A percentile compares a stretch with the other conserved stretches of the same genome.
These are phyloP conservation scores for Ranitomeya imitator DNA, from an alignment of 2,113 vertebrate genomes.

Conservation along the genomic window DNA sequence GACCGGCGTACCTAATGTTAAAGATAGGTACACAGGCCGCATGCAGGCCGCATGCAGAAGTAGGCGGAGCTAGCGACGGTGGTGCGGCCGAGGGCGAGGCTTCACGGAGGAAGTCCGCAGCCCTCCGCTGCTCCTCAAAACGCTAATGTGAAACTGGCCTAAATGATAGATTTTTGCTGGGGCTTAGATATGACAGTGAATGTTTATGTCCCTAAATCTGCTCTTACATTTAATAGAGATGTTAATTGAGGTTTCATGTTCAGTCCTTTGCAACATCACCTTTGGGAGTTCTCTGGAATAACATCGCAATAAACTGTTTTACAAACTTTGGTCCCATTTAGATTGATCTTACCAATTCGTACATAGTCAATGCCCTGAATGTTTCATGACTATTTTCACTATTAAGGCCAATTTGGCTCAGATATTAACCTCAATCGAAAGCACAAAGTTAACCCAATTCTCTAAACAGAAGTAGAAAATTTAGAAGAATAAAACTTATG, in stretches of 20 bases:
- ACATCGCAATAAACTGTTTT: conserved; percentile 18
- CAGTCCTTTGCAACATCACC: conserved; percentile 1
- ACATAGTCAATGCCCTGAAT: background rate
- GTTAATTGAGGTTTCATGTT: conserved; percentile 51
- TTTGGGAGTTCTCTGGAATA: background rate
- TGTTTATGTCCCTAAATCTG: conserved; percentile 23
- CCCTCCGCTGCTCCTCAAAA: no score
- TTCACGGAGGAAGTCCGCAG: no score
- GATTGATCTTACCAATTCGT: conserved; percentile 3
- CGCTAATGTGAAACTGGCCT: no score
- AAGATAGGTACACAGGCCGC: no score
- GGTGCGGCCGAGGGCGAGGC: no score
- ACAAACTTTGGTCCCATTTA: conserved; percentile 16
- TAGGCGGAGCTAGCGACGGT: no score
- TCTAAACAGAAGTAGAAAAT: background rate
- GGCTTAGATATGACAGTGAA: conserved; percentile 20
- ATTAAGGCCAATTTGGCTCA: background rate
- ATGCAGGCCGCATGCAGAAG: no score
- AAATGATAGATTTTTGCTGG: conserved; percentile 20
- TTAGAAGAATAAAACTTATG: background rate
- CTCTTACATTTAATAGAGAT: conserved; percentile 35
- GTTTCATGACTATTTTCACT: background rate
- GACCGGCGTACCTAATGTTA: no score
- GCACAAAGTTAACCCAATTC: background rate
- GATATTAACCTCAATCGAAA: background rate